A percentile compares a stretch with the other conserved stretches of the same genome.
These are phyloP conservation scores for Apodemia duryi DNA, from an alignment of 2,888 invertebrate species.

Conservation along the genomic window DNA sequence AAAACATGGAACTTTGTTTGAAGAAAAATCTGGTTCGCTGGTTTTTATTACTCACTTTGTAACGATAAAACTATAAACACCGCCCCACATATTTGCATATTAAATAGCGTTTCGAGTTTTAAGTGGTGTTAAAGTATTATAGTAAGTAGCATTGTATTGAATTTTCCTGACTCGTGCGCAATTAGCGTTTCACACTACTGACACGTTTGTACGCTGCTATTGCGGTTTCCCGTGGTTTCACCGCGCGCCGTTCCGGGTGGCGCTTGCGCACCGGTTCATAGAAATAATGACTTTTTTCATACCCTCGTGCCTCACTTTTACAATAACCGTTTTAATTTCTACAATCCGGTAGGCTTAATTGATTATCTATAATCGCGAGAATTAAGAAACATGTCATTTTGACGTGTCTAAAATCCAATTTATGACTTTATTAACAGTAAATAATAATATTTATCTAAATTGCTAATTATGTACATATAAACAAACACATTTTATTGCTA, in stretches of 20 bases:
- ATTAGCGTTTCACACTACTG: conserved; percentile 78
- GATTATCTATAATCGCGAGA: not conserved
- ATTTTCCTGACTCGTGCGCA: conserved; percentile 57
- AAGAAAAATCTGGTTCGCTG: conserved; percentile 51
- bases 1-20: conserved; percentile 72
- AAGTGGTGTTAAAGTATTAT: conserved; percentile 21
- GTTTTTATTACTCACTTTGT: conserved; percentile 39
- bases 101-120: conserved; percentile 13
- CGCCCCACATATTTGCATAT: conserved; percentile 1
- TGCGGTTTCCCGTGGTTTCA: conserved; percentile 77
- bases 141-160: conserved; percentile 29
- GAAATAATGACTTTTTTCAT: conserved; percentile 56
- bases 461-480: not conserved
- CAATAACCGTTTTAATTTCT: conserved; percentile 32
- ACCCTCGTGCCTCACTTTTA: conserved; percentile 45
- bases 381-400: not conserved
- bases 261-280: conserved; percentile 65
- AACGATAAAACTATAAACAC: not conserved
- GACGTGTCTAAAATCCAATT: not conserved
- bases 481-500: conserved; percentile 10
- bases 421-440: not conserved
- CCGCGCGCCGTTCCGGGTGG: conserved; percentile 75
- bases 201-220: conserved; percentile 74
- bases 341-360: conserved; percentile 6
- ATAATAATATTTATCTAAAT: not conserved